Conservation (phyloP, 2,888 invertebrate species). For the Erpobdella octoculata region DNA sequence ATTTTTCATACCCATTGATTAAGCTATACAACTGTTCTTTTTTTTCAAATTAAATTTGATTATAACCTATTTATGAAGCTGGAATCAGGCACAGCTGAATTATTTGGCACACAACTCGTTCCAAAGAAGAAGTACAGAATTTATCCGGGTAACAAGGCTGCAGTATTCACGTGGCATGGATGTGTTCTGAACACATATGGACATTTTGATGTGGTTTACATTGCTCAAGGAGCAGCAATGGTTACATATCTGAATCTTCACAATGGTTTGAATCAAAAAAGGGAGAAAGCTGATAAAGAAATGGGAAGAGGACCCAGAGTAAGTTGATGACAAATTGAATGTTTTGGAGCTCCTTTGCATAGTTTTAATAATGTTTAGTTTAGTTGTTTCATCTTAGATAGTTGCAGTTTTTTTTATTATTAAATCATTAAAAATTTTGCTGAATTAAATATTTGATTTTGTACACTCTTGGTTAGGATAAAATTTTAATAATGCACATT, state of each 20-base stretch:
- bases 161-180: conserved; percentile 19
- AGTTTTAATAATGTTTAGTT: too few relatives aligned
- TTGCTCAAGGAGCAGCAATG: conserved; percentile 7
- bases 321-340: too few relatives aligned
- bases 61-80: too few relatives aligned
- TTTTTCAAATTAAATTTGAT: too few relatives aligned
- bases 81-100: conserved; percentile 17
- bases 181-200: conserved; percentile 13
- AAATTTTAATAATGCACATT: neutral
- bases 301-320: conserved; percentile 24
- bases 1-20: conserved; percentile 7
- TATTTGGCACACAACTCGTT: conserved; percentile 18
- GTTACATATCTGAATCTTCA: conserved; percentile 21
- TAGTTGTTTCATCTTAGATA: neutral
- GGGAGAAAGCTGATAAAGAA: conserved; percentile 14
- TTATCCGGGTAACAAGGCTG: conserved; percentile 1
- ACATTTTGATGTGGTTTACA: conserved; percentile 2
- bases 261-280: conserved; percentile 12
- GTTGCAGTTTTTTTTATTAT: neutral
- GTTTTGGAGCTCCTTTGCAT: too few relatives aligned
- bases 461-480: neutral
- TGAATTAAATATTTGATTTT: neutral
- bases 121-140: neutral
- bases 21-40: neutral
- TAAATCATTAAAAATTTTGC: neutral